Evolutionary conservation across 2,888 invertebrate species (phyloP), one percentile per base, ranked within the genome.

Genomic region (Acleris cristana): DNA sequence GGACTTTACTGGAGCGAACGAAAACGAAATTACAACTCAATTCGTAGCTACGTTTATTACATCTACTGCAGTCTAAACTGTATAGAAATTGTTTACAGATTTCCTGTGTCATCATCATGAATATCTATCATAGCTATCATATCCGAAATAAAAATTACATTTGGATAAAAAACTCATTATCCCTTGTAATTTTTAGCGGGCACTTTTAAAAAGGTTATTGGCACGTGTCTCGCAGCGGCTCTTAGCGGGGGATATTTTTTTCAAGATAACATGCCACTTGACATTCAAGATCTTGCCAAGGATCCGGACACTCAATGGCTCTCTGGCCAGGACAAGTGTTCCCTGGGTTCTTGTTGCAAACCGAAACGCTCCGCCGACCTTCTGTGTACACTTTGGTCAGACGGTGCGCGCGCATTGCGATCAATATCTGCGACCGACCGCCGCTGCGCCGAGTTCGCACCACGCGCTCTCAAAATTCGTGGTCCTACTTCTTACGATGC

Each of bases 361-460:
- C 82, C 84, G 83, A 82, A 86, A 85, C 85, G 88, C 85, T 85
- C 77, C 82, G 80, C 77, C 85, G 81, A 82, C 83, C 84, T 89
- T 81, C 86, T 88, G 89, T 90, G 87, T 88, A 90, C 88, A 90
- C 85, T 87, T 51, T 76, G 81, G 85, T 77, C 83, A 83, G 85
- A 85, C 84, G 82, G 70, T 90, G 92, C 92, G 92, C 92, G 92
- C 92, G 92, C 92, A 92, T 78, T 75, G 80, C 87, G 92, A 92
- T 92, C 92, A 89, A 92, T 92, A 92, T 83, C 81, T 81, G 79
- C 79, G 63, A 67, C 56, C 66, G 66, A 61, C 61, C 67, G 66
- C 83, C 84, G 80, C 84, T 83, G 86, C 85, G 87, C 82, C 84
- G 87, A 81, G 86, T 85, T 89, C 84, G 82, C 88, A 87, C 85